Percentiles rank a stretch among this genome's conserved stretches.
Conservation (phyloP, 2,797 vertebrate genomes). For the Rallus crepitans region DNA sequence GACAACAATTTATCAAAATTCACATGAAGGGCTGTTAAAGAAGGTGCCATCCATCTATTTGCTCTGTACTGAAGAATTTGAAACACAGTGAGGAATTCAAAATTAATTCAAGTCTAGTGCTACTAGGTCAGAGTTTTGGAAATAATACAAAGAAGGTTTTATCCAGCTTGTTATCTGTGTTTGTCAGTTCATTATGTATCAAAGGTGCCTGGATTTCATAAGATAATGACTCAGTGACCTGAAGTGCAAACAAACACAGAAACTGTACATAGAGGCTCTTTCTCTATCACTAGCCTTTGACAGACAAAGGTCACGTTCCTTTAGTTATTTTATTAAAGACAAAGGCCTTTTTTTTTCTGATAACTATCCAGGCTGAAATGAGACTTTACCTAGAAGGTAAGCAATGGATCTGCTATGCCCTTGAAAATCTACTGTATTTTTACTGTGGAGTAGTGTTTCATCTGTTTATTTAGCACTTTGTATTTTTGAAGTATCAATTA, state of each 20-base stretch:
- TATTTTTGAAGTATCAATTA: background rate
- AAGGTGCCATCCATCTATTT: background rate
- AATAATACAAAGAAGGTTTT: constrained; percentile 52
- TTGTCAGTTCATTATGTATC: constrained; percentile 62
- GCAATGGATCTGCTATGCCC: background rate
- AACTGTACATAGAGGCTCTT: constrained; percentile 23
- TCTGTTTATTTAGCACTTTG: background rate
- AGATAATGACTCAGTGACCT: constrained; percentile 70
- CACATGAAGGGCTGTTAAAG: constrained; percentile 2
- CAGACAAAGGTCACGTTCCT: constrained; percentile 33
- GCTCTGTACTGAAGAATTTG: constrained; percentile 22
- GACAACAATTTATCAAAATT: constrained; percentile 33
- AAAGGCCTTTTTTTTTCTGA: background rate
- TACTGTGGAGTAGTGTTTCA: background rate
- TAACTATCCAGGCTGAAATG: background rate
- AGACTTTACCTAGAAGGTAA: background rate
- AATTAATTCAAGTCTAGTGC: constrained; percentile 24
- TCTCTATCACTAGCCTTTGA: constrained; percentile 13
- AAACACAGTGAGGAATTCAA: constrained; percentile 30
- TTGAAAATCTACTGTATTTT: background rate
- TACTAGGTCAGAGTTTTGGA: constrained; percentile 43
- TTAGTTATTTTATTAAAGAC: constrained; percentile 7
- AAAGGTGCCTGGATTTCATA: constrained; percentile 63
- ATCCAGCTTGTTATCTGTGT: constrained; percentile 65
- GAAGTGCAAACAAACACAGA: constrained; percentile 66